These are phyloP conservation scores for Oxyteleia sp. DNA, from an alignment of 2,888 invertebrate genomes.

Conservation along the genomic window DNA sequence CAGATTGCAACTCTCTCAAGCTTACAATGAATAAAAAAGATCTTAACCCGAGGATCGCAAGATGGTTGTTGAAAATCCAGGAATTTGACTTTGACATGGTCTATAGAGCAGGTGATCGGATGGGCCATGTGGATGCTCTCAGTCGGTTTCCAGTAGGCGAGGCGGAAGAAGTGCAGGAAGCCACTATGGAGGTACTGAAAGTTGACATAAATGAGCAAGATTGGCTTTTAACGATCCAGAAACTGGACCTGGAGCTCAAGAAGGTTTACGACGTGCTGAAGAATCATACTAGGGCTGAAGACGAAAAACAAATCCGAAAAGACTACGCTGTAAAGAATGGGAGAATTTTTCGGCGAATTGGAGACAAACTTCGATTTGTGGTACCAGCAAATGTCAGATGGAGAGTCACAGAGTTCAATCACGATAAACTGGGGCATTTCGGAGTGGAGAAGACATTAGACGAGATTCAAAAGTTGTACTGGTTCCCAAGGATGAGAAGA, in stretches of 20 bases:
- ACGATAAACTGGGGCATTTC: slow-evolving; percentile 13
- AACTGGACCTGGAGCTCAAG: slow-evolving; percentile 2
- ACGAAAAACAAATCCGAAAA: slow-evolving; percentile 3
- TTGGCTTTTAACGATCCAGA: too few species aligned
- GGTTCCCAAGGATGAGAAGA: background rate
- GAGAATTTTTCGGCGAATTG: slow-evolving; percentile 4
- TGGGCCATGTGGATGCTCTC: slow-evolving; percentile 15
- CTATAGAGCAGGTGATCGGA: slow-evolving; percentile 5
- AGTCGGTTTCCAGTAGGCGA: slow-evolving; percentile 4
- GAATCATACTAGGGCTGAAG: background rate
- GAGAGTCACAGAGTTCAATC: slow-evolving; percentile 9
- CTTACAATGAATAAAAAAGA: slow-evolving; percentile 17
- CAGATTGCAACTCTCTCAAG: slow-evolving; percentile 17
- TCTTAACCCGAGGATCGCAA: slow-evolving; percentile 7
- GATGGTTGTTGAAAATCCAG: slow-evolving; percentile 19
- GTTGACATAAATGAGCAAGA: slow-evolving; percentile 13
- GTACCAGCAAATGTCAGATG: slow-evolving; percentile 16
- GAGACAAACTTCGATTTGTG: background rate
- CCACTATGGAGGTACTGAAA: background rate
- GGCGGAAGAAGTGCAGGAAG: slow-evolving; percentile 5
- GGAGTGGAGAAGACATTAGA: slow-evolving; percentile 4
- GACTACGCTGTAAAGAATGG: slow-evolving; percentile 5
- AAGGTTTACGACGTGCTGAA: background rate
- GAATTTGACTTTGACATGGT: slow-evolving; percentile 15
- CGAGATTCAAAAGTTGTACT: background rate